Conservation (phyloP, 2,113 vertebrate species). For the Sinocyclocheilus grahami region DNA sequence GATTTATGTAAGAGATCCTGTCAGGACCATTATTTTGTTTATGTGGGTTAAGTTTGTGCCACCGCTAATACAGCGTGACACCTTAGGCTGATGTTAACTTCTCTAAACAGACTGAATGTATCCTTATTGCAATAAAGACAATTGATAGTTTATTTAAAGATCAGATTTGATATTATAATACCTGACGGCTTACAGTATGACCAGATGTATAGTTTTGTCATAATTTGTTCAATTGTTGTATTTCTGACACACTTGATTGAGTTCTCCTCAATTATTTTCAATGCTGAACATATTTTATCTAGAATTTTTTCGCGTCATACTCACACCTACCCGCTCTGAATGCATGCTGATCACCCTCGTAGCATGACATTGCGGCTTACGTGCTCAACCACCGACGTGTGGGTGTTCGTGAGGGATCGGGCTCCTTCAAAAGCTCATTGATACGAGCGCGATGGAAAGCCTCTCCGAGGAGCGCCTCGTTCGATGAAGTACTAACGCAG, state of each 20-base stretch:
- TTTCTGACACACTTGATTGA: neutral
- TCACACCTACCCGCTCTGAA: neutral
- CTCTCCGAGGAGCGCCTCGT: conserved; percentile 18
- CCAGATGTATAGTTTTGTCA: neutral
- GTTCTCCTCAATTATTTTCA: neutral
- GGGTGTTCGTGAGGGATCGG: neutral
- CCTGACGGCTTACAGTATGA: neutral
- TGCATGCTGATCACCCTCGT: conserved; percentile 1
- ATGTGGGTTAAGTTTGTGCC: conserved; percentile 18
- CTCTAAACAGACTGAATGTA: too few species aligned
- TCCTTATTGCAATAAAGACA: neutral
- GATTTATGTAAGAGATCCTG: conserved; percentile 42
- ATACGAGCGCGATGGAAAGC: conserved; percentile 31
- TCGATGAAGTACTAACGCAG: conserved; percentile 41
- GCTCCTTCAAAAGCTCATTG: conserved; percentile 31
- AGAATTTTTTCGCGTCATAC: neutral
- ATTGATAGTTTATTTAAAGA: neutral
- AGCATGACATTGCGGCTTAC: conserved; percentile 33
- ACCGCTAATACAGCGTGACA: neutral
- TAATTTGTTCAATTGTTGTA: neutral
- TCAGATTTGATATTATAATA: neutral
- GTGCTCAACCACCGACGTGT: neutral
- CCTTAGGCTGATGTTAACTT: conserved; percentile 13
- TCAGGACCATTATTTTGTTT: conserved; percentile 29
- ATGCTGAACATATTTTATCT: neutral